A percentile compares a stretch with the other conserved stretches of the same genome.
These are phyloP conservation scores for Trichogramma dendrolimi DNA, from an alignment of 2,888 invertebrate species.

Conservation along the genomic window DNA sequence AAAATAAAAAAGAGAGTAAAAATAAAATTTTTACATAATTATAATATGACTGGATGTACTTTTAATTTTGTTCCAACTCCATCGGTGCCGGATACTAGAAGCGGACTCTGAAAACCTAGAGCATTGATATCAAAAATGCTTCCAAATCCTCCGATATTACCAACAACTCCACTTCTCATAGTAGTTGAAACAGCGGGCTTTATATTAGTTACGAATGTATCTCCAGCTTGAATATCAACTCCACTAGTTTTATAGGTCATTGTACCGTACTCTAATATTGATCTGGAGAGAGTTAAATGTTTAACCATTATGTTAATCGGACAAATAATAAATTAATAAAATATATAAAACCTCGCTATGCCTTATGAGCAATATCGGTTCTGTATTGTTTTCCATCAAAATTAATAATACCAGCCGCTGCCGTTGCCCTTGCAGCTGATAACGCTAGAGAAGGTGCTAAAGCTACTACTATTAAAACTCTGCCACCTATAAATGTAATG, in stretches of 20 bases:
- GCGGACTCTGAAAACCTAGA: slow-evolving; percentile 72
- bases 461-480: slow-evolving; percentile 80
- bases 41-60: slow-evolving; percentile 53
- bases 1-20: slow-evolving; percentile 4
- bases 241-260: slow-evolving; percentile 87
- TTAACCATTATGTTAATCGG: background rate
- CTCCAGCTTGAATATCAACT: slow-evolving; percentile 91
- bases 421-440: slow-evolving; percentile 71
- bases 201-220: slow-evolving; percentile 75
- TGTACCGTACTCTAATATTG: slow-evolving; percentile 59
- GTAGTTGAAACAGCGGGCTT: slow-evolving; percentile 80
- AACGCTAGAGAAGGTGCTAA: slow-evolving; percentile 64
- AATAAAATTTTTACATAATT: slow-evolving; percentile 1
- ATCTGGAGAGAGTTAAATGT: slow-evolving; percentile 42
- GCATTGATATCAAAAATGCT: slow-evolving; percentile 84
- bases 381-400: slow-evolving; percentile 86
- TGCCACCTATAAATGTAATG: slow-evolving; percentile 59
- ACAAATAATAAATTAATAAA: background rate
- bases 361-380: slow-evolving; percentile 85
- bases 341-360: slow-evolving; percentile 61
- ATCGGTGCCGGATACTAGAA: slow-evolving; percentile 90
- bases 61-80: slow-evolving; percentile 97
- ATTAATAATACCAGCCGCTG: slow-evolving; percentile 67
- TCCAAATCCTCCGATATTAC: slow-evolving; percentile 87
- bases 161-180: slow-evolving; percentile 72